phyloP scores from a whole-genome alignment of 2,888 invertebrate species.

The Frankliniella fusca region DNA sequence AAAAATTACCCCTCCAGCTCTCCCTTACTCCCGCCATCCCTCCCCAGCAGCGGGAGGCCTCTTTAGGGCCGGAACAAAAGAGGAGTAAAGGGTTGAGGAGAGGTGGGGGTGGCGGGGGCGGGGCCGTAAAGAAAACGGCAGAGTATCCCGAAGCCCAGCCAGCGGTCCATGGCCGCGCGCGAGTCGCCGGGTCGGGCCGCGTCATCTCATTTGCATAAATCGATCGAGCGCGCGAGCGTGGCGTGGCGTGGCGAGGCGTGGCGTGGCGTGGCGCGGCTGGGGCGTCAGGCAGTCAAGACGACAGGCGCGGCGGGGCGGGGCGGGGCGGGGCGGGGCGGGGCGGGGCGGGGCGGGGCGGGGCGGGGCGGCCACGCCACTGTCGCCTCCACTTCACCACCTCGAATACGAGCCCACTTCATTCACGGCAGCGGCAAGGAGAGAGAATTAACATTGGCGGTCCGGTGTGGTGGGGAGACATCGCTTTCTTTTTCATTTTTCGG shows the following conservation, averaged over 20 bases:
- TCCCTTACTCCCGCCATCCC: neutral
- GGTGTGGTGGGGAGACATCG: too few species aligned
- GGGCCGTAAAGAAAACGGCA: neutral
- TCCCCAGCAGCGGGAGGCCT: neutral
- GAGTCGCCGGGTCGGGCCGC: too few species aligned
- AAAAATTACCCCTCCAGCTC: too few species aligned
- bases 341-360: too few species aligned
- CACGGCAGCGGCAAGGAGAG: too few species aligned
- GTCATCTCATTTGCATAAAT: slow-evolving; percentile 14
- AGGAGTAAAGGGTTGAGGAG: neutral
- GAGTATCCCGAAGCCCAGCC: neutral
- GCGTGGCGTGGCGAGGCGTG: neutral
- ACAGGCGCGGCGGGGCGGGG: too few species aligned
- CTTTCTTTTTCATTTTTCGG: too few species aligned
- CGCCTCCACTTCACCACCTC: too few species aligned
- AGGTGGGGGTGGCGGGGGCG: neutral
- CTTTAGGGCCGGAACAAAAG: neutral
- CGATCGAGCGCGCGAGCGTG: neutral
- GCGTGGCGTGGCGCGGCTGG: neutral
- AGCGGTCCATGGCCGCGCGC: neutral
- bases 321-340: too few species aligned
- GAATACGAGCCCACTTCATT: too few species aligned
- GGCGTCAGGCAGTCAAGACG: neutral
- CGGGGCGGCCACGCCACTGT: too few species aligned
- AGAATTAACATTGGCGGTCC: too few species aligned